Conservation (phyloP, 2,113 vertebrate genomes). For the Manacus vitellinus region DNA sequence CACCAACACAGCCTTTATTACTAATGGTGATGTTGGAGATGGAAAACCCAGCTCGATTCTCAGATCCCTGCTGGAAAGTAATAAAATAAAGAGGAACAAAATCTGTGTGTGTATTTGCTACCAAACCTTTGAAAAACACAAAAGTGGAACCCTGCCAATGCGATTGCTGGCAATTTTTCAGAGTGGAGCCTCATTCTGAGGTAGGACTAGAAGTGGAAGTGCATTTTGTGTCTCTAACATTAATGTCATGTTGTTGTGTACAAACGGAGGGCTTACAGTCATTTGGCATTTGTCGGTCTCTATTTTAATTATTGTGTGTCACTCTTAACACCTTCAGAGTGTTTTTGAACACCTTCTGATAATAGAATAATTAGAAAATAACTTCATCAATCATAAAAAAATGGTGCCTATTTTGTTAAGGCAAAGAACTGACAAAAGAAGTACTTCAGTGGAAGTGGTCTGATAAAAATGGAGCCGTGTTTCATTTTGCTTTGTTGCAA, state of each 20-base stretch:
- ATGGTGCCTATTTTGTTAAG: background rate
- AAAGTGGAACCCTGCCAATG: slow-evolving; percentile 46
- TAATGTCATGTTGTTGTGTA: background rate
- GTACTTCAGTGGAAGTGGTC: background rate
- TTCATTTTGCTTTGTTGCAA: background rate
- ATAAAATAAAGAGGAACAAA: slow-evolving; percentile 43
- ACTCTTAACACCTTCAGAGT: background rate
- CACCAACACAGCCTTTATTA: background rate
- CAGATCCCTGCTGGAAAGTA: slow-evolving; percentile 17
- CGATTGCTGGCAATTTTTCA: slow-evolving; percentile 32
- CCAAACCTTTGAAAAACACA: slow-evolving; percentile 30
- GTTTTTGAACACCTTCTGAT: background rate
- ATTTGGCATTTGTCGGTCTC: background rate
- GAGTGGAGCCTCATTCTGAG: background rate
- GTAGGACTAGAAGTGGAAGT: background rate
- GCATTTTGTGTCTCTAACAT: background rate
- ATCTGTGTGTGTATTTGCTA: slow-evolving; percentile 1
- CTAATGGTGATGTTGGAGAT: background rate
- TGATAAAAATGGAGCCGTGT: background rate
- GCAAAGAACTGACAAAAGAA: background rate
- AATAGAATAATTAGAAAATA: background rate
- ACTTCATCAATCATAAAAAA: background rate
- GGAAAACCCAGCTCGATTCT: slow-evolving; percentile 32
- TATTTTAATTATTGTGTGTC: background rate
- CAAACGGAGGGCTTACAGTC: background rate